Evolutionary conservation across 1,140 invertebrate species (phyloP).

Genomic region (Nephila pilipes): DNA sequence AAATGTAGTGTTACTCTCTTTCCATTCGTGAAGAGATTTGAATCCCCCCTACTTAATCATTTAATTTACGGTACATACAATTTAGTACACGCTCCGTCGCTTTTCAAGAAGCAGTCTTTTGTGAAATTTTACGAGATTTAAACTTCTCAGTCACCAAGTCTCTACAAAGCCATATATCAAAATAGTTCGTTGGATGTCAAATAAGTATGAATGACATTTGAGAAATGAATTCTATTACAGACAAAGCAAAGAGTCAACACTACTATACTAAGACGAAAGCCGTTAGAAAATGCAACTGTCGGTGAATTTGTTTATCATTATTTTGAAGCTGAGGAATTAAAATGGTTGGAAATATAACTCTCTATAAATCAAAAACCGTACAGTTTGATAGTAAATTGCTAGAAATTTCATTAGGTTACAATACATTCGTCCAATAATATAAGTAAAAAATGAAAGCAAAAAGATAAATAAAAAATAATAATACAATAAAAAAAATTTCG

Average conservation of each 20-base stretch:
- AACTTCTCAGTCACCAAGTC: not conserved
- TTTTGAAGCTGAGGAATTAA: not conserved
- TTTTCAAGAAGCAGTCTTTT: constrained; percentile 40
- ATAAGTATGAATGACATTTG: not conserved
- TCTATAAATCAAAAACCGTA: not conserved
- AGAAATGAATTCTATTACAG: not conserved
- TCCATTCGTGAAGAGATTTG: not conserved
- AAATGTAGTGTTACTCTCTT: not conserved
- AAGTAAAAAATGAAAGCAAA: too few species aligned
- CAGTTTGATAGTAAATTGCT: not conserved
- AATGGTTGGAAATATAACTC: not conserved
- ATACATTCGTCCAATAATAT: not conserved
- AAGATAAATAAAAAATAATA: too few species aligned
- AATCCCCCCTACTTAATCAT: not conserved
- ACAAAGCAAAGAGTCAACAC: not conserved
- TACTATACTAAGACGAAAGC: not conserved
- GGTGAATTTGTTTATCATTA: not conserved
- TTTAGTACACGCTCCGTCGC: not conserved
- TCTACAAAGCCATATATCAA: not conserved
- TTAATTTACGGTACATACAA: not conserved
- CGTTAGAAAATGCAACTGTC: not conserved
- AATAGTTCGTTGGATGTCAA: not conserved
- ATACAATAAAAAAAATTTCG: not conserved
- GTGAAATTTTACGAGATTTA: not conserved
- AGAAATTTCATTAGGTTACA: not conserved